Percentiles rank a stretch among this genome's conserved stretches.
Evolutionary conservation across 2,888 invertebrate species (phyloP).

Genomic region (Lepidocyrtoides sp.): DNA sequence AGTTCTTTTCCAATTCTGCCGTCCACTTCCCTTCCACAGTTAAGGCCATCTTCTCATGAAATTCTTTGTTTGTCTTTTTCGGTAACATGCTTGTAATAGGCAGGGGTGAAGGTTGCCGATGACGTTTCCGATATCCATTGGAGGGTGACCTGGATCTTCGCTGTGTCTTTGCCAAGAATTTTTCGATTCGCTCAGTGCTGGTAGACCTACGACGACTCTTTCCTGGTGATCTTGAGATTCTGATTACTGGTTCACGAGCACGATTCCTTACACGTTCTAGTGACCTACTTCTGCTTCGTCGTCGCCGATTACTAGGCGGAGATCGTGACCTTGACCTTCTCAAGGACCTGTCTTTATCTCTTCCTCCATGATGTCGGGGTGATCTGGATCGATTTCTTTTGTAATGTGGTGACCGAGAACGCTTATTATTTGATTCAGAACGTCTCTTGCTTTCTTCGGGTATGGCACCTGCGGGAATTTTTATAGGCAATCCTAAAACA

Average conservation of each 20-base stretch:
- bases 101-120: constrained; percentile 62
- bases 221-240: constrained; percentile 67
- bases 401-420: constrained; percentile 62
- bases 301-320: constrained; percentile 14
- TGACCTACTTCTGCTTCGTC: constrained; percentile 10
- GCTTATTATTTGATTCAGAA: constrained; percentile 48
- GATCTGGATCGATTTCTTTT: constrained; percentile 67
- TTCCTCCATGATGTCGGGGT: constrained; percentile 12
- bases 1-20: constrained; percentile 81
- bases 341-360: background rate
- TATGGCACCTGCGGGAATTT: constrained; percentile 75
- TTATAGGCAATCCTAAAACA: constrained; percentile 77
- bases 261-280: constrained; percentile 67
- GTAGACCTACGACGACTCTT: constrained; percentile 51
- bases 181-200: constrained; percentile 75
- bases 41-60: constrained; percentile 82
- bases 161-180: constrained; percentile 80
- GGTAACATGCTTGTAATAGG: constrained; percentile 32
- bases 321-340: constrained; percentile 57
- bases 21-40: constrained; percentile 84
- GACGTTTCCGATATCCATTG: constrained; percentile 60
- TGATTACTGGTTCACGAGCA: constrained; percentile 68
- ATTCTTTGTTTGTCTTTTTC: constrained; percentile 77
- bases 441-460: constrained; percentile 48
- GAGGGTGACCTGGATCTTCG: constrained; percentile 69